A percentile compares a stretch with the other conserved stretches of the same genome.
Conservation (phyloP, 2,797 vertebrate species). For the Hirundo rustica region DNA sequence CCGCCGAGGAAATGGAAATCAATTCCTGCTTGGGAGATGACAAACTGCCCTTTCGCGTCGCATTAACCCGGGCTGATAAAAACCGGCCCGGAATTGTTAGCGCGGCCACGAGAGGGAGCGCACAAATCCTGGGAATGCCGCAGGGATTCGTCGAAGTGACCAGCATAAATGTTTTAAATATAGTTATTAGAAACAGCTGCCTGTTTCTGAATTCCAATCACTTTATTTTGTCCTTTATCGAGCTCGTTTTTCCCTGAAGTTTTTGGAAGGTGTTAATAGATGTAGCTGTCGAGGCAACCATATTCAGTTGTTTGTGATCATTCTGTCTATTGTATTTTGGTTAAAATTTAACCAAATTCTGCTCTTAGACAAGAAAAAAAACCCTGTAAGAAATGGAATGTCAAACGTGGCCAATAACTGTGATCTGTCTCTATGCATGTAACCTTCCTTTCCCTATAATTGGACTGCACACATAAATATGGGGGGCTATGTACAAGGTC, state of each 20-base stretch:
- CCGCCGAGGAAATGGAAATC: not conserved
- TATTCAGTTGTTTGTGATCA: not conserved
- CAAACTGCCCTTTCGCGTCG: not conserved
- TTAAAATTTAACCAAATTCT: not conserved
- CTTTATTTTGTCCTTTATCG: not conserved
- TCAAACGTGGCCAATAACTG: not conserved
- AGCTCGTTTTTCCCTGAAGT: not conserved
- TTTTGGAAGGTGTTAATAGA: not conserved
- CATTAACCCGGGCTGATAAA: not conserved
- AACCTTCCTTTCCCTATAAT: not conserved
- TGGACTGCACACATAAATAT: accelerated
- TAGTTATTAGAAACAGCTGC: not conserved
- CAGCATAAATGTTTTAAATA: not conserved
- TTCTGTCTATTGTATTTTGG: not conserved
- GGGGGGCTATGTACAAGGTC: not conserved
- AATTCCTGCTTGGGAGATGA: not conserved
- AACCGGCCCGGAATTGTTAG: not conserved
- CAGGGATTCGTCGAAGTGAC: not conserved
- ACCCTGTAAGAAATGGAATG: not conserved
- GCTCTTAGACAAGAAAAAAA: not conserved
- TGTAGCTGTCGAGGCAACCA: accelerated
- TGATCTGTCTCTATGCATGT: not conserved
- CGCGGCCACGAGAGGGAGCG: slow-evolving; percentile 47
- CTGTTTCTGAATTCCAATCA: not conserved
- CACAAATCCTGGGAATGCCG: not conserved